phyloP scores from a whole-genome alignment of 2,113 vertebrate species.

The Rhineura floridana region DNA sequence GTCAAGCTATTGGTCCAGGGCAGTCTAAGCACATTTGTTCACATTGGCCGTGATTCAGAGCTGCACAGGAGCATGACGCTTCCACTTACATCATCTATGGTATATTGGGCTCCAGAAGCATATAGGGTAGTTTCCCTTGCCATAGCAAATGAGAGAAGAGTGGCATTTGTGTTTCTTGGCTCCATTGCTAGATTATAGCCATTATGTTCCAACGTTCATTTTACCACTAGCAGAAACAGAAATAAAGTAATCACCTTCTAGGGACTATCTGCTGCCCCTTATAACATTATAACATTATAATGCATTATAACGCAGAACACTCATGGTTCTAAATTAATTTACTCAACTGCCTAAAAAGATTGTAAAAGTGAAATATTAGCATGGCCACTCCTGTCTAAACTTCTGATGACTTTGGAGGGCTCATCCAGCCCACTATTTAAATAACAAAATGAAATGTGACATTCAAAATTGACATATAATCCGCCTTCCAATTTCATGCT shows the following conservation, averaged over 20 bases:
- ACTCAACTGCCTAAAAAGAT: neutral
- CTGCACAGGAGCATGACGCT: neutral
- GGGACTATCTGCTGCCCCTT: neutral
- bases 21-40: neutral
- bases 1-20: neutral
- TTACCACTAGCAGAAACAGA: neutral
- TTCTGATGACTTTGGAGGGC: neutral
- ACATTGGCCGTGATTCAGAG: too few relatives aligned
- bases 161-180: neutral
- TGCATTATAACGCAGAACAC: neutral
- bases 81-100: too few relatives aligned
- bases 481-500: neutral
- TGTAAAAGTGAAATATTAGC: neutral
- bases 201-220: neutral
- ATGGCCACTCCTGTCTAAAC: neutral
- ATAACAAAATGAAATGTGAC: constrained; percentile 9
- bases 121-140: neutral
- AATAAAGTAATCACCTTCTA: neutral
- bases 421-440: neutral
- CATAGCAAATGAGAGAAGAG: neutral
- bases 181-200: neutral
- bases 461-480: neutral
- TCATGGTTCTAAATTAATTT: neutral
- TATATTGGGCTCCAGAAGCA: neutral
- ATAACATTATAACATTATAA: too few relatives aligned